Evolutionary conservation across 2,888 invertebrate species (phyloP).

Genomic region (Onthophagus sagittarius): DNA sequence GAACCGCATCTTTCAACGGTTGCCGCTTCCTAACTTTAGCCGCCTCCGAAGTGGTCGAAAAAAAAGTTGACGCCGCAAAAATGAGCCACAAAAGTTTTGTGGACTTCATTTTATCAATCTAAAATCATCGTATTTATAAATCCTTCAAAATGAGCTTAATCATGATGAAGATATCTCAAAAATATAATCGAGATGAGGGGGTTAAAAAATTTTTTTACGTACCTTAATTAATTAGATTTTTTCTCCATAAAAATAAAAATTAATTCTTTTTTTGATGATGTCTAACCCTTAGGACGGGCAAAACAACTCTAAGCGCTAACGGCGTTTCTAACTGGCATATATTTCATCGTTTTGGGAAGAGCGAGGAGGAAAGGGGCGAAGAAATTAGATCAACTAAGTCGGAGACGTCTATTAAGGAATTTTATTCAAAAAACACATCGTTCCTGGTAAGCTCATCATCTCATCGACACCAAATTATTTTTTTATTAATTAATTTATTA

Average conservation of each 20-base stretch:
- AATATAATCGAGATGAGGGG: too few relatives aligned
- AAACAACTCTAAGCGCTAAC: background rate
- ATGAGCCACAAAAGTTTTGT: conserved; percentile 30
- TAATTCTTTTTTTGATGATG: background rate
- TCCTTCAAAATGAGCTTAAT: too few relatives aligned
- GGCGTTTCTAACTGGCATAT: background rate
- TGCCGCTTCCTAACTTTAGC: conserved; percentile 34
- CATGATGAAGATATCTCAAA: too few relatives aligned
- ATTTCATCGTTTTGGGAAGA: background rate
- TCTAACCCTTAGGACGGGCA: background rate
- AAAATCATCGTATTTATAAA: too few relatives aligned
- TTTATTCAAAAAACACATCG: background rate
- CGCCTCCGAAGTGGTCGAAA: conserved; percentile 35
- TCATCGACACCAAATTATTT: background rate
- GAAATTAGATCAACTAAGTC: background rate
- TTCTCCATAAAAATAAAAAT: background rate
- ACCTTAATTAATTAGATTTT: background rate
- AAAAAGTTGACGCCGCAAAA: conserved; percentile 32
- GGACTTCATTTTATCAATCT: conserved; percentile 20
- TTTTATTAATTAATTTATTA: background rate
- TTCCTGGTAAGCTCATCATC: background rate
- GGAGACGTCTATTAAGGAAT: background rate
- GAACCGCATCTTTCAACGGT: conserved; percentile 24
- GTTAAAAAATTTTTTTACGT: background rate
- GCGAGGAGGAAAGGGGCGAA: background rate